These are phyloP conservation scores for Zygogramma bicolorata DNA, from an alignment of 2,888 invertebrate species.

Conservation along the genomic window DNA sequence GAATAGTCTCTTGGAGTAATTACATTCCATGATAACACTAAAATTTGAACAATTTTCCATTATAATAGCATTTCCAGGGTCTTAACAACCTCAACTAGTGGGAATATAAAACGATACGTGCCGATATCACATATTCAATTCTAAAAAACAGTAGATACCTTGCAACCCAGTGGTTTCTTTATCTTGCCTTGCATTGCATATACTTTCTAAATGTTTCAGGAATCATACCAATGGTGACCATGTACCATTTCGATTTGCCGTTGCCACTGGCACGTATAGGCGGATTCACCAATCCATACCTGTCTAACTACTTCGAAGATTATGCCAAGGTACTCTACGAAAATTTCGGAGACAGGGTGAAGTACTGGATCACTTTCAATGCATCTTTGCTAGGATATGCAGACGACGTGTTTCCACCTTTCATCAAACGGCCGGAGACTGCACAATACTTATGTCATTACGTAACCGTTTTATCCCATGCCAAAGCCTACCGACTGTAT, in stretches of 20 bases:
- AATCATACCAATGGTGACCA: slow-evolving; percentile 73
- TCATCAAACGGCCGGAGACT: slow-evolving; percentile 69
- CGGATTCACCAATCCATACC: slow-evolving; percentile 75
- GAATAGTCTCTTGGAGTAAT: no score
- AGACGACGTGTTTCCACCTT: slow-evolving; percentile 69
- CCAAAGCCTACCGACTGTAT: slow-evolving; percentile 74
- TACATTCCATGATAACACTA: no score
- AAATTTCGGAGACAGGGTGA: slow-evolving; percentile 71
- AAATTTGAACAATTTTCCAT: no score
- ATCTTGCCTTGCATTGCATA: no score
- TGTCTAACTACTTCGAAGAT: slow-evolving; percentile 72
- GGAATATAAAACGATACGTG: no score
- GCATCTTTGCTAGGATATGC: slow-evolving; percentile 72
- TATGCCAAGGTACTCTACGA: slow-evolving; percentile 71
- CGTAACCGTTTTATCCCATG: slow-evolving; percentile 76
- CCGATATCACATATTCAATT: no score
- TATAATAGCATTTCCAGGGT: no score
- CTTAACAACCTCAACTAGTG: no score
- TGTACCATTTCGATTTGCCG: slow-evolving; percentile 69
- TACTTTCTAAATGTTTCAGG: not conserved
- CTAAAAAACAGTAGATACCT: no score
- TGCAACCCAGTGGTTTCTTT: no score
- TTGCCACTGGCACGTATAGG: slow-evolving; percentile 68
- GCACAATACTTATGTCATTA: slow-evolving; percentile 76
- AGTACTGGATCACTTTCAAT: slow-evolving; percentile 78